Evolutionary conservation across 2,888 invertebrate species (phyloP), one percentile per base, ranked within the genome.

Genomic region (Yponomeuta plumbellus): DNA sequence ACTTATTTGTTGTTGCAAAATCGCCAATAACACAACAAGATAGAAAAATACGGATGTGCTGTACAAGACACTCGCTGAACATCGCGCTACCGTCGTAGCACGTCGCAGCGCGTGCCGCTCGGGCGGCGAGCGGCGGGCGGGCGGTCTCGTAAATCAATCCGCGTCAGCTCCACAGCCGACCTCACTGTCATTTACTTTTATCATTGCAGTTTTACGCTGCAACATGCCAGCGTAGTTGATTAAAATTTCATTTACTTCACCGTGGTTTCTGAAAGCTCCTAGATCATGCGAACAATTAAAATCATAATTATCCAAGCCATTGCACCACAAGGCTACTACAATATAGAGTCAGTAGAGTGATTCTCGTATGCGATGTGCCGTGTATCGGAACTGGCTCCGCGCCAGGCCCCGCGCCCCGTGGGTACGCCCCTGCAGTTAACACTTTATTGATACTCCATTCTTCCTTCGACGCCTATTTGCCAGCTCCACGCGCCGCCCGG

Each of bases 391-490:
- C 44, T 52, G 44, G 44, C 44, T 17, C 17, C 23, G 22, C 59
- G 59, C 59, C 23, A 22, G 23, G 21, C 59, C 59, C 59, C 21
- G 21, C 59, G 22, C 21, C 59, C 23, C n/a, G 59, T 13, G 17
- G 44, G 44, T 52, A 10, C 44, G 44, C 44, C 44, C 44, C 44
- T 17, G 44, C 44, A 52, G 44, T 52, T 52, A 52, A 52, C 44
- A 52, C 44, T 52, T 52, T 52, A 52, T 52, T 52, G 44, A 52
- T 52, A 52, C 44, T 52, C 44, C 44, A 52, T 52, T 52, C 44
- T 52, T 52, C 44, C 17, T 52, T 17, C 44, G 13, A 17, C 17
- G 44, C 44, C 44, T 13, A 52, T 13, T 52, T 52, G 44, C 44
- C 44, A 52, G 17, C 44, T 52, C 44, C 44, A 17, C 44, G 44